Percentiles rank a stretch among this genome's conserved stretches.
Evolutionary conservation across 2,797 vertebrate genomes (phyloP).

Genomic region (Gephyroberyx darwinii): DNA sequence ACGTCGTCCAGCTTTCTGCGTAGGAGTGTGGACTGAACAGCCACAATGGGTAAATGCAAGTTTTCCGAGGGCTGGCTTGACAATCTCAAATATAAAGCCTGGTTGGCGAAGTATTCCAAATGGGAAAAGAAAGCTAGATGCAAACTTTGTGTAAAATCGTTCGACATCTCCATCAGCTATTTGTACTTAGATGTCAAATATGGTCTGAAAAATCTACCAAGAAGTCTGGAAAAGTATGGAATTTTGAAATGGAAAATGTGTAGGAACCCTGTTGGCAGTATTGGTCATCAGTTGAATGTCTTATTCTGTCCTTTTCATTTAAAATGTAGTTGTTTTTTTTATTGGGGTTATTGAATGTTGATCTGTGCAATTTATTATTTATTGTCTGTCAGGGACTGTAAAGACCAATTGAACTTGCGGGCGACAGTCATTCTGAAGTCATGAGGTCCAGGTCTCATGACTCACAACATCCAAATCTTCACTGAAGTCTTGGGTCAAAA

Average conservation of each 20-base stretch:
- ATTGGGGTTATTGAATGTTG: too few species aligned
- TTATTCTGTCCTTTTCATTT: too few species aligned
- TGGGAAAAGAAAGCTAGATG: constrained; percentile 8
- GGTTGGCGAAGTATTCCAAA: constrained; percentile 1
- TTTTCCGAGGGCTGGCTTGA: background rate
- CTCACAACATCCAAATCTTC: too few species aligned
- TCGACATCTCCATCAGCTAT: background rate
- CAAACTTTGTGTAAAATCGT: constrained; percentile 10
- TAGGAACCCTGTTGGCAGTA: too few species aligned
- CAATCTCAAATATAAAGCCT: constrained; percentile 1
- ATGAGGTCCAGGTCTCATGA: too few species aligned
- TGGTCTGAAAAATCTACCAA: constrained; percentile 7
- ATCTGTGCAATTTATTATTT: too few species aligned
- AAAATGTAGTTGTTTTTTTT: too few species aligned
- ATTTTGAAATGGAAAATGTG: too few species aligned
- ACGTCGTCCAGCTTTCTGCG: background rate
- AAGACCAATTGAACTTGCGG: too few species aligned
- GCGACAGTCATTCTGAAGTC: too few species aligned
- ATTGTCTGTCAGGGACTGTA: too few species aligned
- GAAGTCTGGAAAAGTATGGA: background rate
- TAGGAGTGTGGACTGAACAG: background rate
- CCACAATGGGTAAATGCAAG: constrained; percentile 9
- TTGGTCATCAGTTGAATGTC: too few species aligned
- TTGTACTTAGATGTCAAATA: constrained; percentile 1
- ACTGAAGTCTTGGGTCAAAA: background rate